Evolutionary conservation across 2,888 invertebrate genomes (phyloP), one percentile per base, ranked within the genome.

Genomic region (Hydrotaea diabolus): DNA sequence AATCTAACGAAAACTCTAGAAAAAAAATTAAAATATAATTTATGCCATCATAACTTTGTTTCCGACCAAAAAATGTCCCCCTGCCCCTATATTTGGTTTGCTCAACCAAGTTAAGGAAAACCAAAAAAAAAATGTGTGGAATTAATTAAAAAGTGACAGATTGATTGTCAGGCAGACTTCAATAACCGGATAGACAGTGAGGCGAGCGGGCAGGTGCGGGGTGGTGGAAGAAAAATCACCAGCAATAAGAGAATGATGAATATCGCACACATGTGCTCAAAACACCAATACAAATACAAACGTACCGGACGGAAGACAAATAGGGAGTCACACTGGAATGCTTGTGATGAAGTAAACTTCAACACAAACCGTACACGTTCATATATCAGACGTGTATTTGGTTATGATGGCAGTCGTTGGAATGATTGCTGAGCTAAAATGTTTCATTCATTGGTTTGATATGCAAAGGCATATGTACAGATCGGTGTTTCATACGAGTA

Each of bases 111-210:
- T 7, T 0, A 21, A 13, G 17, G 21, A 55, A n/a, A n/a, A 11
- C 19, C 21, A 26, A 59, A 59, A 39, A 59, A 59, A 59, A n/a
- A n/a, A n/a, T n/a, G n/a, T 59, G 23, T 69, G 69, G 69, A 69
- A 69, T 69, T 69, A 69, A 69, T 69, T 69, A 69, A 69, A 46
- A 69, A 46, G 11, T 69, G 69, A 69, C 23, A 69, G 69, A 69
- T 69, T 69, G 69, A 69, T 69, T 69, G 69, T 69, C 46, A 69
- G 23, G 43, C 43, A 69, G 46, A 59, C 23, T 19, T 55, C 55
- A 55, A 21, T 21, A 55, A 21, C 55, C 8, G 55, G 9, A 55
- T 19, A n/a, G 2, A 53, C 17, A 31, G 7, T 55, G 55, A 2
- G 55, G 55, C 9, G 53, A 13, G 49, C 19, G 21, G 21, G 21